phyloP scores from a whole-genome alignment of 2,113 vertebrate genomes.

The Dromas ardeola region DNA sequence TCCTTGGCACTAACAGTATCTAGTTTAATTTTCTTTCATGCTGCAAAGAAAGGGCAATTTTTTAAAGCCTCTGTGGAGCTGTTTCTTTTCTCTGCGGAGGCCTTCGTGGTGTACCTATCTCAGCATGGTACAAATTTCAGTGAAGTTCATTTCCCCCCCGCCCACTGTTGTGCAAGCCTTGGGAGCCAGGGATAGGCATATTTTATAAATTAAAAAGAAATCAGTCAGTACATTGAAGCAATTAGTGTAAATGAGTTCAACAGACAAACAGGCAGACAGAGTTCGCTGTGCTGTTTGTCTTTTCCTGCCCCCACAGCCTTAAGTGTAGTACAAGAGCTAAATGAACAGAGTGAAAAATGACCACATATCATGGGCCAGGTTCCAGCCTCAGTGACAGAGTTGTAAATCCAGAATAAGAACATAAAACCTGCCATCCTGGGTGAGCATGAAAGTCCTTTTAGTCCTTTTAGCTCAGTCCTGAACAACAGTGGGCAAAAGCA shows the following conservation, averaged over 20 bases:
- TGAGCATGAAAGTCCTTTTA: slow-evolving; percentile 1
- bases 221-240: slow-evolving; percentile 25
- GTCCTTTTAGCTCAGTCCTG: neutral
- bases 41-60: neutral
- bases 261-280: slow-evolving; percentile 19
- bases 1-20: neutral
- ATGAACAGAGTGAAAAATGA: slow-evolving; percentile 60
- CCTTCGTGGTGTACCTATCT: neutral
- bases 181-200: neutral
- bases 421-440: neutral
- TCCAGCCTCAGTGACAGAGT: neutral
- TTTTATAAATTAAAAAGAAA: slow-evolving; percentile 55
- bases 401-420: slow-evolving; percentile 40
- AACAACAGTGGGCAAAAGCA: neutral
- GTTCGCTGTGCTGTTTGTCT: neutral
- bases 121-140: neutral
- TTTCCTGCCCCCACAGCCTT: slow-evolving; percentile 7
- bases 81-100: neutral
- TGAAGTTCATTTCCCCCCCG: neutral
- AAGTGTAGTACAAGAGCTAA: slow-evolving; percentile 17
- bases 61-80: neutral
- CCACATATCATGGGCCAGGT: neutral
- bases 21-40: neutral
- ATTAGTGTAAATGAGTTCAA: slow-evolving; percentile 45
- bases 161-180: neutral